These are phyloP conservation scores for Tapirus indicus DNA, from an alignment of 2,797 vertebrate species.

Conservation along the genomic window DNA sequence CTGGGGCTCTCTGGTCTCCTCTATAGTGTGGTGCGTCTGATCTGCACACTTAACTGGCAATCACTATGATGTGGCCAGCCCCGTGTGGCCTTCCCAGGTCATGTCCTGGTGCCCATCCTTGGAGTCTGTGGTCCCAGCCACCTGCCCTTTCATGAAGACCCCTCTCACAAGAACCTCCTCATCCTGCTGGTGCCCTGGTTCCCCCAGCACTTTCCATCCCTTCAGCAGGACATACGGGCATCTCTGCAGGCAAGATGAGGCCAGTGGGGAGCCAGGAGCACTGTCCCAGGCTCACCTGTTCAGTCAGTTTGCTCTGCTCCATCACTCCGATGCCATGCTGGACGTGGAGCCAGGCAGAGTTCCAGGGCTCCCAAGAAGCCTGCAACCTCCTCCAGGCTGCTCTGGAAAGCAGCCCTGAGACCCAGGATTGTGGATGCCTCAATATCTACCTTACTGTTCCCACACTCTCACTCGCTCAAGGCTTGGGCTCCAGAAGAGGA, in stretches of 20 bases:
- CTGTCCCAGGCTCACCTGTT: background rate
- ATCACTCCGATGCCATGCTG: background rate
- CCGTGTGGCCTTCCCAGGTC: too few species aligned
- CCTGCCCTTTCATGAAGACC: background rate
- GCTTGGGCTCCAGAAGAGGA: background rate
- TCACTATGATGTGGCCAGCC: background rate
- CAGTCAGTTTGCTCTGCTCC: background rate
- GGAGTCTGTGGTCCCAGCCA: background rate
- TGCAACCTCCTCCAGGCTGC: background rate
- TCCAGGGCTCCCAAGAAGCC: background rate
- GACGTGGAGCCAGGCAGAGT: background rate
- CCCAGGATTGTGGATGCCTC: background rate
- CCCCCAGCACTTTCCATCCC: background rate
- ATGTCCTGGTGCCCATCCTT: background rate
- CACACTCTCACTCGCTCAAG: background rate
- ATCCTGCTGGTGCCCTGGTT: background rate
- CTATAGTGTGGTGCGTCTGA: background rate
- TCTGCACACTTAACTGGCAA: background rate
- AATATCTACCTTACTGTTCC: background rate
- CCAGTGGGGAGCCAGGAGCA: background rate
- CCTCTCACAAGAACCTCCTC: background rate
- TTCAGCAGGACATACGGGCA: too few species aligned
- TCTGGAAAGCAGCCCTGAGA: background rate
- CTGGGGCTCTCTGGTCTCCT: background rate
- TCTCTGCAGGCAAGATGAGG: background rate